Conservation (phyloP, 2,797 vertebrate genomes). For the Acrossocheilus wenchowensis region DNA sequence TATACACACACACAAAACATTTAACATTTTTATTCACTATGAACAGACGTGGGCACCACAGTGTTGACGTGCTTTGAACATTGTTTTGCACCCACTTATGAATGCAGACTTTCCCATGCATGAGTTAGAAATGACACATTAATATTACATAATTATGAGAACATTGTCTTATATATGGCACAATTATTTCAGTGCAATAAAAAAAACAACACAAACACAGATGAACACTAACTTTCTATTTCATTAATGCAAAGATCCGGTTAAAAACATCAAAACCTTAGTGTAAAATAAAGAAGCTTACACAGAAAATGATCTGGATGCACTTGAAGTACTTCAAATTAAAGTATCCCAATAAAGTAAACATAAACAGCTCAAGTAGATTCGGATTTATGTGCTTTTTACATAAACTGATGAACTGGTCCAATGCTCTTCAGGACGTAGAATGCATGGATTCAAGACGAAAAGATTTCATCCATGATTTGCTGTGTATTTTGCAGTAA, state of each 20-base stretch:
- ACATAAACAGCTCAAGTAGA: not conserved
- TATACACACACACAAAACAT: not conserved
- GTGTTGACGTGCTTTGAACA: not conserved
- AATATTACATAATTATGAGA: constrained; percentile 17
- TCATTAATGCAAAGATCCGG: not conserved
- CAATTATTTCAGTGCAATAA: not conserved
- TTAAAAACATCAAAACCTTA: not conserved
- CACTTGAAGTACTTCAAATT: not conserved
- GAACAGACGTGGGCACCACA: not conserved
- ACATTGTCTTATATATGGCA: not conserved
- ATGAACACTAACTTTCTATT: not conserved
- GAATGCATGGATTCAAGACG: not conserved
- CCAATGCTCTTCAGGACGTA: not conserved
- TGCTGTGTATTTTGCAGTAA: not conserved
- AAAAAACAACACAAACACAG: not conserved
- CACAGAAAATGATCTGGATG: not conserved
- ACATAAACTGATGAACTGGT: not conserved
- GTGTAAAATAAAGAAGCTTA: not conserved
- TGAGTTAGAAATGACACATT: not conserved
- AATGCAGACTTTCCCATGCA: not conserved
- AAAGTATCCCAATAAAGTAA: constrained; percentile 3
- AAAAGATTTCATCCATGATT: not conserved
- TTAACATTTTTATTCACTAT: constrained; percentile 1
- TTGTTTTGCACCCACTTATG: not conserved
- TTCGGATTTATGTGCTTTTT: not conserved